These are phyloP conservation scores for Malurus splendens DNA, from an alignment of 2,797 vertebrate genomes.

Conservation along the genomic window DNA sequence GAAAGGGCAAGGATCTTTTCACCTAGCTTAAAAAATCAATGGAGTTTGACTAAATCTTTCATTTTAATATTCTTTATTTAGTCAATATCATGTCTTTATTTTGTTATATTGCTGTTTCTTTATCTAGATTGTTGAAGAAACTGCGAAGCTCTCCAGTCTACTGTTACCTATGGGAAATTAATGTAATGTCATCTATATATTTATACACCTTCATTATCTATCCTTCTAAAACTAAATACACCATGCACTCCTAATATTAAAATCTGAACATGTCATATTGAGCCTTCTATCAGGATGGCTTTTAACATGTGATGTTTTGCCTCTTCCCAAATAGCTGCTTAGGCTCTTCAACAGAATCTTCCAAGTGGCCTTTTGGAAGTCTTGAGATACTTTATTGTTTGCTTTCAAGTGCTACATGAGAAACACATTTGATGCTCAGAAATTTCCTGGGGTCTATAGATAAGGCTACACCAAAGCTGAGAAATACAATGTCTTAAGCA, in stretches of 20 bases:
- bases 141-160: background rate
- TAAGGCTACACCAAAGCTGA: background rate
- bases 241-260: background rate
- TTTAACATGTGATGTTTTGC: background rate
- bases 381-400: fast-evolving
- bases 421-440: background rate
- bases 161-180: background rate
- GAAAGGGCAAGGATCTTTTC: background rate
- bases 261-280: background rate
- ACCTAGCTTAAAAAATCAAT: background rate
- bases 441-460: background rate
- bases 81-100: background rate
- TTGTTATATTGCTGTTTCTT: background rate
- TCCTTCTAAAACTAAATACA: background rate
- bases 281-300: background rate
- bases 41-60: background rate
- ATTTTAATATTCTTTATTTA: background rate
- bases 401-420: background rate
- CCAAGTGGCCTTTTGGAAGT: background rate
- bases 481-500: background rate
- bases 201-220: background rate
- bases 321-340: background rate
- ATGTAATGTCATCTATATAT: background rate
- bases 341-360: background rate
- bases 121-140: background rate